These are phyloP conservation scores for Porphyrio hochstetteri DNA, from an alignment of 2,113 vertebrate genomes.

Conservation along the genomic window DNA sequence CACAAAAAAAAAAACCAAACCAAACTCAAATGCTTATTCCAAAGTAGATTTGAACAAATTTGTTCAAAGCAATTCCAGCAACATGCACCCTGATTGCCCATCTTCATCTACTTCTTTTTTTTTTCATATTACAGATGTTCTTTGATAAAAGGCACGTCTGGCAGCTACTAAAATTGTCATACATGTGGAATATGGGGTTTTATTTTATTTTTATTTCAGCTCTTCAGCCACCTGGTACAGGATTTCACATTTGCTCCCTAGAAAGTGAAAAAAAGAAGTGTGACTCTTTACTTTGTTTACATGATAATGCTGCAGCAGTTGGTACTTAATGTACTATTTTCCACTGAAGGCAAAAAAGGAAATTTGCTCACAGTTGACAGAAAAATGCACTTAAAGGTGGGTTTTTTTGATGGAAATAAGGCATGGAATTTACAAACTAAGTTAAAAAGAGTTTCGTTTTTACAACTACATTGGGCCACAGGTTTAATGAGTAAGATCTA, in stretches of 20 bases:
- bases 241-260: neutral
- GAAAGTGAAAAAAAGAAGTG: neutral
- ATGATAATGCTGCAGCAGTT: constrained; percentile 54
- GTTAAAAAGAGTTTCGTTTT: constrained; percentile 49
- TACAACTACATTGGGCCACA: neutral
- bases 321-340: constrained; percentile 58
- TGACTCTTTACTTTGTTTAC: neutral
- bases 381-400: constrained; percentile 69
- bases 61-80: constrained; percentile 45
- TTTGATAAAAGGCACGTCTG: constrained; percentile 73
- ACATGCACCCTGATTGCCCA: neutral
- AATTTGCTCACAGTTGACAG: constrained; percentile 66
- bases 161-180: constrained; percentile 69
- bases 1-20: neutral
- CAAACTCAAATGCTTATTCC: constrained; percentile 38
- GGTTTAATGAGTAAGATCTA: neutral
- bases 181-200: constrained; percentile 37
- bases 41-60: constrained; percentile 43
- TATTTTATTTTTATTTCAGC: neutral
- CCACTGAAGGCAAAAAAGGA: constrained; percentile 69
- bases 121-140: constrained; percentile 41
- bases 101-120: neutral
- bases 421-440: constrained; percentile 49
- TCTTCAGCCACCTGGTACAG: neutral
- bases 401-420: constrained; percentile 55